Percentiles rank a stretch among this genome's conserved stretches.
Conservation (phyloP, 2,113 vertebrate genomes). For the Microtus oregoni region DNA sequence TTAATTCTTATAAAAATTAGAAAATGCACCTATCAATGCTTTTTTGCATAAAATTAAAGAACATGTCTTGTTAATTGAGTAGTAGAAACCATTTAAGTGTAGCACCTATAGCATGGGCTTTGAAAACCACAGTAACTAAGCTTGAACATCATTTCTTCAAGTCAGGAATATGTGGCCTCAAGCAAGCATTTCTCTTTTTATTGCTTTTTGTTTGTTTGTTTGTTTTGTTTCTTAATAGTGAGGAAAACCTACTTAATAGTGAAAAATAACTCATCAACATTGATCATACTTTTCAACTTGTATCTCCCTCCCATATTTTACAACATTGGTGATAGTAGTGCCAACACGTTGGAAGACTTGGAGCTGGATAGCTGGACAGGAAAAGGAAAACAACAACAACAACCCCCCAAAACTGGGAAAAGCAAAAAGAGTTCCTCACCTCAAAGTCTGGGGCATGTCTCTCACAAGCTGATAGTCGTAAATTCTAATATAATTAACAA, state of each 20-base stretch:
- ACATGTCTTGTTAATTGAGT: background rate
- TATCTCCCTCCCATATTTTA: background rate
- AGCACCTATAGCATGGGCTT: background rate
- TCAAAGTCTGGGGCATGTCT: background rate
- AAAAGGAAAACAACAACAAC: background rate
- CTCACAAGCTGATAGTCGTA: background rate
- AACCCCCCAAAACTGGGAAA: background rate
- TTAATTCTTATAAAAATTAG: background rate
- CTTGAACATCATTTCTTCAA: background rate
- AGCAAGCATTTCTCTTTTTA: background rate
- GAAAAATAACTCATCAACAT: background rate
- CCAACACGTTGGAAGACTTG: background rate
- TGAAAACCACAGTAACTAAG: background rate
- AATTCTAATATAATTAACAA: background rate
- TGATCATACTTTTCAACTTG: background rate
- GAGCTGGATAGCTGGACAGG: accelerated
- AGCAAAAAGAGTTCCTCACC: background rate
- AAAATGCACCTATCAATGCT: background rate
- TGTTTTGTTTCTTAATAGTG: background rate
- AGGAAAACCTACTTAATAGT: background rate
- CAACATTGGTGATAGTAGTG: background rate
- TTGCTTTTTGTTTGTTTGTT: background rate
- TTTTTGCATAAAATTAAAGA: background rate
- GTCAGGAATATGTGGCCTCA: background rate
- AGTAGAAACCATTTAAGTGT: background rate